Percentiles rank a stretch among this genome's conserved stretches.
phyloP scores from a whole-genome alignment of 2,888 invertebrate genomes.

The Netelia fuscicornis region DNA sequence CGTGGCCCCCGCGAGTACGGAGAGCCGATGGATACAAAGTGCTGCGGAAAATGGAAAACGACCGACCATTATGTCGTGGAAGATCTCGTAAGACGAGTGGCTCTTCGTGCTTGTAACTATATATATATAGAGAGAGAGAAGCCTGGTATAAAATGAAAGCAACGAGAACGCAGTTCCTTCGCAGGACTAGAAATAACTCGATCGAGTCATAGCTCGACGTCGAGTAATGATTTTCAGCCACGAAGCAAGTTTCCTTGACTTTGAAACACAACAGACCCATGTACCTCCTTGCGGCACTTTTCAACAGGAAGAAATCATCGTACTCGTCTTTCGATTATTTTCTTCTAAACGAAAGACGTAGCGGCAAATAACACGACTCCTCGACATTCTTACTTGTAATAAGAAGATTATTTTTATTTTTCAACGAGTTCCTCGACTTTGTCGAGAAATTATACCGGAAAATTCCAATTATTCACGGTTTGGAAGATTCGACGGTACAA shows the following conservation, averaged over 20 bases:
- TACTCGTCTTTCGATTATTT: not conserved
- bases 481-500: too few relatives aligned
- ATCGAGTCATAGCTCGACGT: constrained; percentile 18
- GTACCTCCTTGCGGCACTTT: not conserved
- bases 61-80: constrained; percentile 26
- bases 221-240: constrained; percentile 13
- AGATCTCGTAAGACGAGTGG: constrained; percentile 48
- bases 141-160: not conserved
- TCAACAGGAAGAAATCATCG: constrained; percentile 19
- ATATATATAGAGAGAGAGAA: not conserved
- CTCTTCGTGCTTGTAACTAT: constrained; percentile 7
- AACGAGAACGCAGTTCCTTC: constrained; percentile 23
- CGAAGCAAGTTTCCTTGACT: constrained; percentile 9
- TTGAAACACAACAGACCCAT: not conserved
- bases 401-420: not conserved
- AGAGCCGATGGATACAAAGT: constrained; percentile 14
- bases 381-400: not conserved
- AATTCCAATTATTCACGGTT: too few relatives aligned
- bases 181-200: constrained; percentile 34
- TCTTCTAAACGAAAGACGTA: not conserved
- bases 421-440: not conserved
- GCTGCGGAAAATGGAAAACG: constrained; percentile 32
- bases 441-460: too few relatives aligned
- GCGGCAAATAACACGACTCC: not conserved
- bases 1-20: constrained; percentile 1